phyloP scores from a whole-genome alignment of 1,140 invertebrate genomes.

The Ostrea denselamellosa region DNA sequence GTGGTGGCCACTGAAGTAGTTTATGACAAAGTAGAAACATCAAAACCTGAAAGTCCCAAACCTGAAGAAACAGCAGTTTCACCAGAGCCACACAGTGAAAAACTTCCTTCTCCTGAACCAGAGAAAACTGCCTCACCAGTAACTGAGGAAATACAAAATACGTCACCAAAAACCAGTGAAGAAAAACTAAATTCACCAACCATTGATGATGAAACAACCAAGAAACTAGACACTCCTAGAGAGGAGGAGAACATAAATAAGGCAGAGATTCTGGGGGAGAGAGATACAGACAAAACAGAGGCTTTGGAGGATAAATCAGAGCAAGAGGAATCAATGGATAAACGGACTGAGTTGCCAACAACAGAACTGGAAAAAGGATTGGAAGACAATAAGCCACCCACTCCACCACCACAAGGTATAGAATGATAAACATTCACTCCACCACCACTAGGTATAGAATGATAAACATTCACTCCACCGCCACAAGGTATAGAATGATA shows the following conservation, averaged over 20 bases:
- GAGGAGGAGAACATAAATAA: neutral
- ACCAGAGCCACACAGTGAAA: conserved; percentile 4
- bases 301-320: neutral
- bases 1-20: neutral
- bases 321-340: neutral
- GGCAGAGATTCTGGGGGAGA: neutral
- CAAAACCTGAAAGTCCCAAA: conserved; percentile 3
- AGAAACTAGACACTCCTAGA: conserved; percentile 1
- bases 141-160: neutral
- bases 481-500: too few relatives aligned
- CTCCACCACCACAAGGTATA: neutral
- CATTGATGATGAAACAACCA: neutral
- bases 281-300: neutral
- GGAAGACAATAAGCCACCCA: conserved; percentile 14
- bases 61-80: neutral
- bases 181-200: conserved; percentile 2
- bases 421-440: neutral
- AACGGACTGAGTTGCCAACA: neutral
- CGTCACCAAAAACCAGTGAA: conserved; percentile 4
- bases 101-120: neutral
- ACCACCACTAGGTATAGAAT: neutral
- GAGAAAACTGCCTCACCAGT: conserved; percentile 4
- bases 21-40: neutral
- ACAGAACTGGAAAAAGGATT: neutral
- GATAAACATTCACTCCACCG: too few relatives aligned